Evolutionary conservation across 1,140 invertebrate species (phyloP).

Genomic region (Adoxophyes honmai): DNA sequence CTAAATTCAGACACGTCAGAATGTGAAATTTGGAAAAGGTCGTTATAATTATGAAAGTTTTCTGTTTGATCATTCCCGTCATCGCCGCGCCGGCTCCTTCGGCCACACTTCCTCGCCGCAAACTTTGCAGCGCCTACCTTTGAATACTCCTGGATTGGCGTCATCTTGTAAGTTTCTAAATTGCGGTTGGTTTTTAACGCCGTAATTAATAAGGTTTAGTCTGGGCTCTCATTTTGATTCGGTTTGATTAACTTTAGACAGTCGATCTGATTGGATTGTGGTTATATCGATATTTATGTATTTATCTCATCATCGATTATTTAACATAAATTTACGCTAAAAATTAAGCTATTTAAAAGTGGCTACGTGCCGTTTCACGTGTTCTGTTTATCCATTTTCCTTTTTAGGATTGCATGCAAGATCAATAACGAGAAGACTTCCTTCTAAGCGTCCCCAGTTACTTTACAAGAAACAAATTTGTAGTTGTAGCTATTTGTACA

Average conservation of each 20-base stretch:
- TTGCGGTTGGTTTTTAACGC: neutral
- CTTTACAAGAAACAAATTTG: no score
- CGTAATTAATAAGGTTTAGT: neutral
- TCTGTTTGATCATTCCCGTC: neutral
- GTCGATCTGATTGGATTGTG: no score
- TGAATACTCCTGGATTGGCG: neutral
- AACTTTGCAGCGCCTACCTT: neutral
- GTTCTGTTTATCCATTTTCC: no score
- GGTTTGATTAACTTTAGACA: neutral
- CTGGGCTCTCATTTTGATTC: neutral
- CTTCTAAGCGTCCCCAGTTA: no score
- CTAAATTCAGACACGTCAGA: neutral
- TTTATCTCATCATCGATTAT: no score
- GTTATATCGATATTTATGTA: no score
- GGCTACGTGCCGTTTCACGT: no score
- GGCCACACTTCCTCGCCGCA: neutral
- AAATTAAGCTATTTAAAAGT: no score
- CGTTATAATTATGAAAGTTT: neutral
- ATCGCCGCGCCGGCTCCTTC: neutral
- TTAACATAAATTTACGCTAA: no score
- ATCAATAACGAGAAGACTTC: no score
- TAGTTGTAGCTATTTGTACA: no score
- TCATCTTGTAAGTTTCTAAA: conserved; percentile 1
- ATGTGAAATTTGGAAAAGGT: conserved; percentile 2
- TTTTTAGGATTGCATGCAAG: no score